Evolutionary conservation across 2,797 vertebrate genomes (phyloP), one percentile per base, ranked within the genome.

Genomic region (Anabacerthia variegaticeps): DNA sequence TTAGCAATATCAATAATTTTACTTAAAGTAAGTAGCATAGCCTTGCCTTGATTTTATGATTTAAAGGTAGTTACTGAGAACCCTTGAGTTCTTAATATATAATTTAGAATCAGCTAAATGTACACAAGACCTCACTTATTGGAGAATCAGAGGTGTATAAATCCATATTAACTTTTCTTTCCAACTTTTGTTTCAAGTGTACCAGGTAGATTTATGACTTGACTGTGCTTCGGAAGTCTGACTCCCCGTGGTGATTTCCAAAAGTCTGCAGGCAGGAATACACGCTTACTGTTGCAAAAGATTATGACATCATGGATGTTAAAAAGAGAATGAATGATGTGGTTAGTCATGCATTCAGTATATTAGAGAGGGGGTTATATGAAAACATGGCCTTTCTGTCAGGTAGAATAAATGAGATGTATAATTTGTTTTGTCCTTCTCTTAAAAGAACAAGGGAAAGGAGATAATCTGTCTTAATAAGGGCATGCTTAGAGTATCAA

Each of bases 381-480:
- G 44, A 89, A 96, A 97, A 97, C 94, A 96, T 96, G 96, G 96
- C 97, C 95, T 96, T 97, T 95, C 96, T 97, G 97, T 97, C 97
- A 97, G 79, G 52, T 93, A 86, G 94, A 97, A 97, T 95, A 85
- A 96, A 96, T 92, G 93, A 92, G 81, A 93, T 62, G 71, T 86
- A 95, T 96, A 97, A 97, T 95, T 96, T 94, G 90, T 93, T 97
- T 96, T 97, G 94, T 96, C 93, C 65, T 95, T 93, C 77, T 83
- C 63, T 93, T 93, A 93, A 95, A 93, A 92, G 96, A 96, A 65
- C 94, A 95, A 88, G 94, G 91, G 67, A 83, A 93, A 92, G 85
- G 84, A 96, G 92, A 96, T 94, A 96, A 97, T 97, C 96, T 96
- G 79, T 97, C 96, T 97, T 96, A 96, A 97, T 97, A 97, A 96